phyloP scores from a whole-genome alignment of 2,888 invertebrate species.

The Drosophila stalkeri region DNA sequence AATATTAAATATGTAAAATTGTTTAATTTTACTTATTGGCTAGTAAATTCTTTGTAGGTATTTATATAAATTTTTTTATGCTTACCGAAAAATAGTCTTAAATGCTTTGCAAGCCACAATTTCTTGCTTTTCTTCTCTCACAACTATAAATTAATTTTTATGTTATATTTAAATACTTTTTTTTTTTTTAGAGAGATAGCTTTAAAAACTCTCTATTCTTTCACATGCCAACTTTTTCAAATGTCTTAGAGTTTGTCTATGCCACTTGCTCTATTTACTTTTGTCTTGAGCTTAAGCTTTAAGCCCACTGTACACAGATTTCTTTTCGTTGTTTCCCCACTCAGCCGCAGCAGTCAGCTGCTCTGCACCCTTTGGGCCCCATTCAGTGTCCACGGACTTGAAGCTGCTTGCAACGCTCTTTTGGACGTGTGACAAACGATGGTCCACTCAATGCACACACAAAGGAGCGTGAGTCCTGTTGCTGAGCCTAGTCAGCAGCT shows the following conservation, averaged over 20 bases:
- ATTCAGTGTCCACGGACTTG: constrained; percentile 13
- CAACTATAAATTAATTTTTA: neutral
- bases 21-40: too few relatives aligned
- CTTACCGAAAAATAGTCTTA: too few relatives aligned
- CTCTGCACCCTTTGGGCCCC: neutral
- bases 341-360: constrained; percentile 1
- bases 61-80: too few relatives aligned
- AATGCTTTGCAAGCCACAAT: neutral
- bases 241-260: neutral
- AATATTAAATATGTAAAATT: too few relatives aligned
- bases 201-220: too few relatives aligned
- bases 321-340: constrained; percentile 1
- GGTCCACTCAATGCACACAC: constrained; percentile 66
- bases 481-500: constrained; percentile 40
- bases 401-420: constrained; percentile 21
- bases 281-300: neutral
- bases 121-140: neutral
- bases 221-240: neutral
- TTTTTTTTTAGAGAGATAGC: neutral
- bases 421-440: constrained; percentile 73
- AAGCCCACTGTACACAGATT: constrained; percentile 10
- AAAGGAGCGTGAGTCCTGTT: constrained; percentile 48
- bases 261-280: neutral
- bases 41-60: too few relatives aligned
- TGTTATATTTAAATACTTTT: too few relatives aligned